phyloP scores from a whole-genome alignment of 2,797 vertebrate species.

The Cuniculus paca region DNA sequence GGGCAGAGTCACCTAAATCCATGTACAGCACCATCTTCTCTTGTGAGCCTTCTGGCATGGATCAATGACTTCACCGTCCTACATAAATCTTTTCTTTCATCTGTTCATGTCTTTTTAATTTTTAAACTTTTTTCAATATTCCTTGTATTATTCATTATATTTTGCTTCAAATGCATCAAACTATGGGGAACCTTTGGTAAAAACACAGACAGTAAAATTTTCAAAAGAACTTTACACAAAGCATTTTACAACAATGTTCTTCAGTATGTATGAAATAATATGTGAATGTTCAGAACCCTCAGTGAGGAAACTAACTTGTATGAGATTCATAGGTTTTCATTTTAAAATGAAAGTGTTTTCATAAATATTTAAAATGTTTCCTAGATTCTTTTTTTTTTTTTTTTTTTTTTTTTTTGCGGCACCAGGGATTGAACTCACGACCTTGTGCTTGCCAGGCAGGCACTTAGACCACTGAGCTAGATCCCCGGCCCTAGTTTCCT shows the following conservation, averaged over 20 bases:
- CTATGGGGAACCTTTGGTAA: conserved; percentile 95
- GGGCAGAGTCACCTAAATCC: background rate
- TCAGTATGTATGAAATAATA: conserved; percentile 88
- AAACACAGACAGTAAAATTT: conserved; percentile 98
- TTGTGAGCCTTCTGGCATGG: background rate
- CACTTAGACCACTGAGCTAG: too few relatives aligned
- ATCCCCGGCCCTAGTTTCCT: too few relatives aligned
- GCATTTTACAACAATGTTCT: conserved; percentile 96
- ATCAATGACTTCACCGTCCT: background rate
- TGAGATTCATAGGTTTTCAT: conserved; percentile 90
- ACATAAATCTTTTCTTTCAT: background rate
- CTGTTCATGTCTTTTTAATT: background rate
- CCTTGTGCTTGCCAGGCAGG: too few relatives aligned
- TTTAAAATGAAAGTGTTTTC: conserved; percentile 90
- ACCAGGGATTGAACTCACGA: too few relatives aligned
- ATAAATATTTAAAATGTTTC: conserved; percentile 90
- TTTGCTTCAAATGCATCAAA: conserved; percentile 98
- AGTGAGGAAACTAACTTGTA: conserved; percentile 89
- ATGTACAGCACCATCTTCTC: background rate
- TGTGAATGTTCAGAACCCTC: conserved; percentile 90
- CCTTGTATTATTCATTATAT: conserved; percentile 84
- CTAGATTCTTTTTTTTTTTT: conserved; percentile 87
- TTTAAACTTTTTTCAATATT: background rate
- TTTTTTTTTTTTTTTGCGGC: too few relatives aligned
- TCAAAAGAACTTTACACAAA: conserved; percentile 96